A percentile compares a stretch with the other conserved stretches of the same genome.
These are phyloP conservation scores for Cercopithecus hamlyni DNA, from an alignment of 2,797 vertebrate species.

Conservation along the genomic window DNA sequence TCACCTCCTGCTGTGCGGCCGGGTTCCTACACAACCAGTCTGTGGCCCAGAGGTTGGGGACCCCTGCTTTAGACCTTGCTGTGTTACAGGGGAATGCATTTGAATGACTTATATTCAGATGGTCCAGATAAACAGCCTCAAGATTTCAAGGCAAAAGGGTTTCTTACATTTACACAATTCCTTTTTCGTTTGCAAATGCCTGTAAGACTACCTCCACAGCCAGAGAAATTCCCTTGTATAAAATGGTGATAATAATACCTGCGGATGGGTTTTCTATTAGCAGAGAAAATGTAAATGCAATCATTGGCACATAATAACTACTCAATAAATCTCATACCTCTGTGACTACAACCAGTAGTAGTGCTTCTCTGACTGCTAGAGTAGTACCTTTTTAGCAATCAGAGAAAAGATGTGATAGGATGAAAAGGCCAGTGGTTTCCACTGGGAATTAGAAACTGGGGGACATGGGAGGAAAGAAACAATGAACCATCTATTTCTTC, in stretches of 20 bases:
- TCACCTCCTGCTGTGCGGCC: not conserved
- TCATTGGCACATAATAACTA: not conserved
- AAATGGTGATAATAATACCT: not conserved
- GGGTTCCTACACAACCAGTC: not conserved
- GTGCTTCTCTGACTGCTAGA: not conserved
- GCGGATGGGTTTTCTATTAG: not conserved
- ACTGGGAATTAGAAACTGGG: not conserved
- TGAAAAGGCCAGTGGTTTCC: not conserved
- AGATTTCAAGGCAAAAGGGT: not conserved
- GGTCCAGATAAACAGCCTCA: not conserved
- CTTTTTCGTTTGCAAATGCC: constrained; percentile 9
- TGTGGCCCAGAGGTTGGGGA: not conserved
- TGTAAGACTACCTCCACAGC: not conserved
- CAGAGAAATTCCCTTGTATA: not conserved
- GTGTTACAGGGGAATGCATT: not conserved
- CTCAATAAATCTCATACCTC: not conserved
- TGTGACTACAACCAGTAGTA: not conserved
- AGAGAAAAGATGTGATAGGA: not conserved
- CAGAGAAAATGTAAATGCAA: not conserved
- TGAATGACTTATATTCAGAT: not conserved
- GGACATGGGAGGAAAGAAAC: not conserved
- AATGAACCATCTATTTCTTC: not conserved
- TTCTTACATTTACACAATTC: not conserved
- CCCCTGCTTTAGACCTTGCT: not conserved
- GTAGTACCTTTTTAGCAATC: not conserved